Conservation (phyloP, 1,140 invertebrate genomes). For the Panagrolaimus sp. region DNA sequence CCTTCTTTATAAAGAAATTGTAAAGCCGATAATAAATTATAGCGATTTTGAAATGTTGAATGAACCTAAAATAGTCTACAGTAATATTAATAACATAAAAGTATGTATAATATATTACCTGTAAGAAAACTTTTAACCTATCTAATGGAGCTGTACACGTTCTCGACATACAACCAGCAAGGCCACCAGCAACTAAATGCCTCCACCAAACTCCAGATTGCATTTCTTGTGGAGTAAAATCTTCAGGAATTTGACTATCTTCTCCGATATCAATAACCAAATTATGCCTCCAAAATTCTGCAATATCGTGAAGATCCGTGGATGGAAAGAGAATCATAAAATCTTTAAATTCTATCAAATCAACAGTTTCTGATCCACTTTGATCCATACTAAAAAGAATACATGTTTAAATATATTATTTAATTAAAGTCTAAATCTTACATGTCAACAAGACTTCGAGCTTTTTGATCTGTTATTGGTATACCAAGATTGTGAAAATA, state of each 20-base stretch:
- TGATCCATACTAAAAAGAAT: conserved; percentile 66
- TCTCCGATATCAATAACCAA: conserved; percentile 94
- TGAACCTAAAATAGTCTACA: conserved; percentile 54
- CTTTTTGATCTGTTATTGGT: conserved; percentile 59
- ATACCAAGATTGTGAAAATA: conserved; percentile 60
- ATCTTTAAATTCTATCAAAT: conserved; percentile 92
- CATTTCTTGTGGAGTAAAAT: conserved; percentile 87
- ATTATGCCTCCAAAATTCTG: conserved; percentile 90
- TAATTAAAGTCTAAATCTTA: conserved; percentile 36
- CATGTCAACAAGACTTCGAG: conserved; percentile 60
- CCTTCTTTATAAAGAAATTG: conserved; percentile 78
- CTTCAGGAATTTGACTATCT: conserved; percentile 90
- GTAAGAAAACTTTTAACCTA: conserved; percentile 91
- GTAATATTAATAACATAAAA: no score
- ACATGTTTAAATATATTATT: neutral
- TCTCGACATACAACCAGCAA: conserved; percentile 88
- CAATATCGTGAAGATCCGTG: conserved; percentile 79
- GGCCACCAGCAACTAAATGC: conserved; percentile 87
- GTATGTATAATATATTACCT: conserved; percentile 64
- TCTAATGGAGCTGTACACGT: conserved; percentile 95
- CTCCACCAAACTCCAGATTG: conserved; percentile 94
- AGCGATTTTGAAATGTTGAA: conserved; percentile 57
- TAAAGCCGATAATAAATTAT: conserved; percentile 65
- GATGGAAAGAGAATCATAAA: conserved; percentile 84
- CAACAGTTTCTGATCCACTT: conserved; percentile 86